Evolutionary conservation across 1,140 invertebrate species (phyloP).

Genomic region (Drosophila miranda): DNA sequence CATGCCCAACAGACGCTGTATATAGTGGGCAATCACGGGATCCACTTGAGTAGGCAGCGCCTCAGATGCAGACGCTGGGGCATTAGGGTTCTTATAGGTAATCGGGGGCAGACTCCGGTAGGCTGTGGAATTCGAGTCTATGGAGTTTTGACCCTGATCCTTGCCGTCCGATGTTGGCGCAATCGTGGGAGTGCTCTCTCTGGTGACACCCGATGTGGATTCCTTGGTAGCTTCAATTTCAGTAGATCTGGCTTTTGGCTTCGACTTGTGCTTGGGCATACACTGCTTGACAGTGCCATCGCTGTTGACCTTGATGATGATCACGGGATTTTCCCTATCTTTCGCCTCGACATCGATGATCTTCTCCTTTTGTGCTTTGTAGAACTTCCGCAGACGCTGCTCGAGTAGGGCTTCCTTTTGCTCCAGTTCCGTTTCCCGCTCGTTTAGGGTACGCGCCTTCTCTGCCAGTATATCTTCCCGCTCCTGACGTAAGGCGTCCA

Average conservation of each 20-base stretch:
- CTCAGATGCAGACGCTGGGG: background rate
- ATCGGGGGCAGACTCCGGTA: conserved; percentile 70
- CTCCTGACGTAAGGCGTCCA: conserved; percentile 64
- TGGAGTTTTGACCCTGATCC: conserved; percentile 57
- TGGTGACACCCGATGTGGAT: background rate
- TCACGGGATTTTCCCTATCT: conserved; percentile 48
- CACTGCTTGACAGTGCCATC: conserved; percentile 63
- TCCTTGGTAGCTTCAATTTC: conserved; percentile 4
- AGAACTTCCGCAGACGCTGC: conserved; percentile 53
- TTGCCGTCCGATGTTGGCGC: background rate
- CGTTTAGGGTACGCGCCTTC: conserved; percentile 32
- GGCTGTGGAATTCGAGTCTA: conserved; percentile 73
- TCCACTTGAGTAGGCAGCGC: conserved; percentile 22
- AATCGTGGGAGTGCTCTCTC: background rate
- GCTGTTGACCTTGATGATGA: conserved; percentile 69
- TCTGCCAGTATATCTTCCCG: conserved; percentile 48
- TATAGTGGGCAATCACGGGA: conserved; percentile 69
- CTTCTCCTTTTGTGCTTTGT: conserved; percentile 39
- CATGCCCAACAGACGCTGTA: conserved; percentile 74
- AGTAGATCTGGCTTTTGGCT: conserved; percentile 6
- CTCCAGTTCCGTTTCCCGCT: conserved; percentile 54
- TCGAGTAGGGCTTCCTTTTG: conserved; percentile 72
- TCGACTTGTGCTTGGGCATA: conserved; percentile 35
- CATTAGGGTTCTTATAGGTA: conserved; percentile 41
- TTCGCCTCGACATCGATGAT: background rate